Evolutionary conservation across 1,140 invertebrate genomes (phyloP), one percentile per base, ranked within the genome.

Genomic region (Lordiphosa collinella): DNA sequence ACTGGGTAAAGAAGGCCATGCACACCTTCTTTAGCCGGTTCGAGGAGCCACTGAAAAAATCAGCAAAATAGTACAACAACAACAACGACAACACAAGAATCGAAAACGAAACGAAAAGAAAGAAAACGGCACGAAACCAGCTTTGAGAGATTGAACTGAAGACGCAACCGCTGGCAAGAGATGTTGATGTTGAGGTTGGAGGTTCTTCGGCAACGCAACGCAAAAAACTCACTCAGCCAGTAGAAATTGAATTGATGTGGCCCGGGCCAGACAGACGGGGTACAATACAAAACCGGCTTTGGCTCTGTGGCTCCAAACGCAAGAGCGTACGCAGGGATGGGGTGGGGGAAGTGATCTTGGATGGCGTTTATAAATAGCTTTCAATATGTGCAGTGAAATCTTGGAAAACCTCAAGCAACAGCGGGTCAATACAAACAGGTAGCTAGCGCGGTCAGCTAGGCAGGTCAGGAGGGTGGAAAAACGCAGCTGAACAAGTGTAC

Each of bases 1-100:
- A 78, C 68, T 87, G 75, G 85, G 85, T 87, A 85, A 87, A 87
- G 80, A 87, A 87, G 85, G 85, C 85, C 85, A 87, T 85, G 79
- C 66, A 87, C 71, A 87, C 71, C 74, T 80, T 75, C 53, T 71
- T 56, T 34, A 46, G 41, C 51, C 29, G 22, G 49, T 44, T 44
- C 7, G 22, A 36, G 14, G 29, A 43, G 37, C 51, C 35, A 47
- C 38, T 31, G 31, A 14, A 41, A 14, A 64, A 57, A 37, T 41
- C 46, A 46, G 29, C 54, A 43, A 68, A 68, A 68, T 68, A 49
- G 55, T 68, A 68, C 22, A 68, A 68, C 68, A 69, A 68, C 64
- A 64, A 69, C 68, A 68, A 67, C 63, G 63, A 67, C 68, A 69
- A 43, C 48, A 69, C 38, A 35, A 47, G 32, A 38, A 48, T 54